Base-by-base conservation (phyloP, 2,113 vertebrate species). In the Cyanoderma ruficeps region DNA sequence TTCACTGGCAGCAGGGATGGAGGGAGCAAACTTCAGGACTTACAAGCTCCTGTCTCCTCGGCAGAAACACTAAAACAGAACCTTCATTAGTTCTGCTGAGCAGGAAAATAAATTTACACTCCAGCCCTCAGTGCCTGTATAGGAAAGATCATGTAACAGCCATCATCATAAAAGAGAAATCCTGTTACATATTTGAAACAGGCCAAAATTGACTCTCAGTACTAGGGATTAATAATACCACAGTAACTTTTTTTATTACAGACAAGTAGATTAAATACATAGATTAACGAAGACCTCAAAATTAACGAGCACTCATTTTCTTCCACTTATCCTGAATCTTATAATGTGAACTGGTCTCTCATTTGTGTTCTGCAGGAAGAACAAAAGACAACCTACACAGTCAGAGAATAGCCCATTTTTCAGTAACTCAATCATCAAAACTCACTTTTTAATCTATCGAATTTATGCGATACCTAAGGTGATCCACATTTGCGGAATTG, bases 311-410 rank as follows among this genome's bases (percentile, higher is more conserved):
- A 44, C 65, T 90, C 69, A 33, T 83, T 71, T 87, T 80, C 89
- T 76, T 67, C 92, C 70, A 53, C 37, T 91, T 96, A 79, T 71
- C 87, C 91, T 39, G 71, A 95, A 77, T 90, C 96, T 95, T 87
- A 81, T 31, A 46, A 67, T 65, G 39, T 78, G 86, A 91, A 78
- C 64, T 93, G 93, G 84, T 85, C 95, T 94, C 85, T 79, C 78
- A 72, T 49, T 82, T 22, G 2, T 17, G 50, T 15, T 89, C 86
- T 64, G 44, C 1, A 60, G 24, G 33, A 84, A 77, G 87, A 97
- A 93, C 83, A 94, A 92, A 89, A 89, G 78, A 50, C 69, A 95
- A 37, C 46, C n/a, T 37, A 64, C 46, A 15, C 1, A 5, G 70
- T 68, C 70, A 85, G 44, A 65, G 52, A 71, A 83, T 31, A 30